Base-by-base conservation (phyloP, 2,113 vertebrate genomes). In the Narcine bancroftii region DNA sequence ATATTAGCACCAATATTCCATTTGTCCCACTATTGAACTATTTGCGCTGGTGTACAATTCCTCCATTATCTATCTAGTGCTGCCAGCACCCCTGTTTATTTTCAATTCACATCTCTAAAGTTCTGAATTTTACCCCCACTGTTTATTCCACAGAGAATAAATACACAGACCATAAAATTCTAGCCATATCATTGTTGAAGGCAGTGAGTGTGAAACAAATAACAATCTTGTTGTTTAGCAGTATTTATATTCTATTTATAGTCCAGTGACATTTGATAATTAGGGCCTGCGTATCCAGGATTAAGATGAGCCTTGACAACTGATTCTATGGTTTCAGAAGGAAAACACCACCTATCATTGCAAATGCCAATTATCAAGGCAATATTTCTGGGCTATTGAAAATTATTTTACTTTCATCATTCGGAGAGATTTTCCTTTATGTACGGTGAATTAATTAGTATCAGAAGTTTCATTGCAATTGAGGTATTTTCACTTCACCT, bases 381-480 rank as follows among this genome's bases (percentile, higher is more conserved):
- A 79, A 50, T 50, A 79, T 50, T 79, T 29, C 47, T 76, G 75
- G 36, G 1, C 42, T 79, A 24, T 17, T 79, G 10, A 45, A 45
- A 50, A 79, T 79, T 79, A 50, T 79, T 50, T 79, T 79, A 42
- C 76, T 79, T 79, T 45, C 76, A 47, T 79, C 39, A 76, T 24
- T 6, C 21, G 42, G 76, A 50, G 45, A 60, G 1, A 56, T 60
- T 60, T 60, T 87, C 17, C 15, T 87, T 87, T 29, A n/a, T n/a
- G 11, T 33, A 85, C n/a, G 50, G 50, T n/a, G 15, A 85, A 10
- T 53, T 42, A 60, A 53, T 83, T 26, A 17, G 19, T 13, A 29
- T n/a, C 47, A 50, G 53, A 10, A 60, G 53, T 60, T 87, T 24
- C 29, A 36, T 87, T 87, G 19, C 53, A 36, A 24, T 87, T 7